Base-by-base conservation (phyloP, 2,888 invertebrate species). In the Agriotes lineatus region DNA sequence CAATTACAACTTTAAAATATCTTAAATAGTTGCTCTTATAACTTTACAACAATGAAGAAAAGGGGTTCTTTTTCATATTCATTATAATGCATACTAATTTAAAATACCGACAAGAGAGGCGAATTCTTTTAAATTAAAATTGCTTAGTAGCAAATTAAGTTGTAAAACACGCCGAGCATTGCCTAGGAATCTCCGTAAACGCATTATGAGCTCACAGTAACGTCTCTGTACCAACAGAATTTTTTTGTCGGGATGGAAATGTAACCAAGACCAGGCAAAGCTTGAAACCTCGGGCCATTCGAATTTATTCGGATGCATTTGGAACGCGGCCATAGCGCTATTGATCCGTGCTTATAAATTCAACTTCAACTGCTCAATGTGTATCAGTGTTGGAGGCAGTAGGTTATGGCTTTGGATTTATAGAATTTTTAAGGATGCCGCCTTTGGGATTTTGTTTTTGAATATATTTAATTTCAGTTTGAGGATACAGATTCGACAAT, bases 311-410 rank as follows among this genome's bases (percentile, higher is more conserved):
- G 16, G 18, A 56, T 56, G 56, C 56, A 39, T 48, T 50, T 58
- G 58, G 58, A 37, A 58, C 50, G 20, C 39, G 16, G 65, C 57
- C 65, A 57, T 50, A 20, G 12, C 30, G 14, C 39, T 65, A 65
- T 65, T 59, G 65, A 65, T 65, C 64, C 48, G 48, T 39, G 22
- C 45, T 59, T 65, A 60, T 59, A 64, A 52, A 64, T 64, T 59
- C 58, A 48, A 50, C 48, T 42, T 48, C 19, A 57, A 57, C 56
- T 42, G 20, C 50, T 64, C 57, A 33, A 57, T 52, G 52, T 52
- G 33, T 52, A 52, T 52, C 52, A 33, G 18, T 33, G 52, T 52
- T 52, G 25, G 33, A 52, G 33, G 19, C 33, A 30, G 33, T 52
- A 12, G 52, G 52, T 9, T 30, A 30, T 52, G 52, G 7, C 12